These are phyloP conservation scores for Butastur rufipennis DNA, from an alignment of 2,113 vertebrate species.

Conservation along the genomic window DNA sequence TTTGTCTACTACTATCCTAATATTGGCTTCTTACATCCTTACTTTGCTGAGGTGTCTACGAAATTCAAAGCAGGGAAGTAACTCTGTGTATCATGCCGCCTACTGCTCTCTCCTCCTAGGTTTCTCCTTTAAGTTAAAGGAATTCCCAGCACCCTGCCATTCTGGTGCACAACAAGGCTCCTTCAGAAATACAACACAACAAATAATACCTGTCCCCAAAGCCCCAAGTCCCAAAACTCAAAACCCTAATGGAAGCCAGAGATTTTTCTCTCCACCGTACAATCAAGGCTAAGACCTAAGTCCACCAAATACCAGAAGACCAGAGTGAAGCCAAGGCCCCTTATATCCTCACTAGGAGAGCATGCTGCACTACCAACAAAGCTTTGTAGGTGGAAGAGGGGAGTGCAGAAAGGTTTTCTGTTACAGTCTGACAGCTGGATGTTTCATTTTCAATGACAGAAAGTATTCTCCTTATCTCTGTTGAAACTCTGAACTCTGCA, in stretches of 20 bases:
- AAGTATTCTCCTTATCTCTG: not conserved
- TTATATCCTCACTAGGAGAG: not conserved
- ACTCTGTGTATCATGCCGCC: not conserved
- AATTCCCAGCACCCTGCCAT: not conserved
- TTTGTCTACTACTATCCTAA: not conserved
- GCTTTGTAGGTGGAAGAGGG: not conserved
- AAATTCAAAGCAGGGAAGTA: not conserved
- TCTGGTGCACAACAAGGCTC: not conserved
- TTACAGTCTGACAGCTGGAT: not conserved
- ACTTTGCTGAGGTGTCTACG: not conserved
- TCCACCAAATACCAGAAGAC: not conserved
- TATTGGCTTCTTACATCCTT: not conserved
- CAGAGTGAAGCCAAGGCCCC: not conserved
- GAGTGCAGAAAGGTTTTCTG: not conserved
- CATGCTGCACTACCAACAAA: not conserved
- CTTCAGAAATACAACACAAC: not conserved
- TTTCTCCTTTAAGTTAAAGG: not conserved
- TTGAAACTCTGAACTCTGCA: not conserved
- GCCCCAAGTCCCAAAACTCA: not conserved
- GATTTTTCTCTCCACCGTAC: not conserved
- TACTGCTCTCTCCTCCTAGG: too few relatives aligned
- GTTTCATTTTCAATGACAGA: not conserved
- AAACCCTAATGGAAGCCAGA: not conserved
- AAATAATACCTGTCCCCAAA: not conserved
- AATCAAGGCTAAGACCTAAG: not conserved